Conservation (phyloP, 2,113 vertebrate species). For the Polyodon spathula region DNA sequence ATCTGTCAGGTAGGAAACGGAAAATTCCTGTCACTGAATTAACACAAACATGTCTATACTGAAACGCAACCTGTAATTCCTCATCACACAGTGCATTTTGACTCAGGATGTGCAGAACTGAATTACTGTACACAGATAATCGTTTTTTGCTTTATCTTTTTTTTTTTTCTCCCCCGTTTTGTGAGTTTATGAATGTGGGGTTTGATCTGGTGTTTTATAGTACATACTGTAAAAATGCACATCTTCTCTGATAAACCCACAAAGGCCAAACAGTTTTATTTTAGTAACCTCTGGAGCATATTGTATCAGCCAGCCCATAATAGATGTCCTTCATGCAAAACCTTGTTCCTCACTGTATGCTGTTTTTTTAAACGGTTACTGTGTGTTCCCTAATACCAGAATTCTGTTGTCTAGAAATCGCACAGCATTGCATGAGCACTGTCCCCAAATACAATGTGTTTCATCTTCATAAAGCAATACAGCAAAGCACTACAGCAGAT, state of each 20-base stretch:
- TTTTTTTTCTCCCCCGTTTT: not conserved
- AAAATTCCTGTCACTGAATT: not conserved
- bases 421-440: too few relatives aligned
- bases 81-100: not conserved
- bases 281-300: not conserved
- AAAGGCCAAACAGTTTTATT: not conserved
- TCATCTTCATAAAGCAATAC: too few relatives aligned
- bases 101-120: conserved; percentile 8
- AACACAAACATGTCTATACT: not conserved
- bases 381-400: too few relatives aligned
- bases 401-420: too few relatives aligned
- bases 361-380: too few relatives aligned
- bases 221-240: not conserved
- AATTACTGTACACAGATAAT: conserved; percentile 2
- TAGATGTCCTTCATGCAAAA: too few relatives aligned
- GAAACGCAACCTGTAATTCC: not conserved
- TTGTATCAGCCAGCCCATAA: not conserved
- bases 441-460: too few relatives aligned
- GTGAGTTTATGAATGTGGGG: not conserved
- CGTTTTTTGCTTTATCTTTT: not conserved
- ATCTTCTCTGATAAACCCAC: not conserved
- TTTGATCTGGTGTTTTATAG: not conserved
- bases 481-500: too few relatives aligned
- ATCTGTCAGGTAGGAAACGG: conserved; percentile 70
- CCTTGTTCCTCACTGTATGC: too few relatives aligned